Conservation (phyloP, 2,888 invertebrate species). For the Drosophila pegasa region DNA sequence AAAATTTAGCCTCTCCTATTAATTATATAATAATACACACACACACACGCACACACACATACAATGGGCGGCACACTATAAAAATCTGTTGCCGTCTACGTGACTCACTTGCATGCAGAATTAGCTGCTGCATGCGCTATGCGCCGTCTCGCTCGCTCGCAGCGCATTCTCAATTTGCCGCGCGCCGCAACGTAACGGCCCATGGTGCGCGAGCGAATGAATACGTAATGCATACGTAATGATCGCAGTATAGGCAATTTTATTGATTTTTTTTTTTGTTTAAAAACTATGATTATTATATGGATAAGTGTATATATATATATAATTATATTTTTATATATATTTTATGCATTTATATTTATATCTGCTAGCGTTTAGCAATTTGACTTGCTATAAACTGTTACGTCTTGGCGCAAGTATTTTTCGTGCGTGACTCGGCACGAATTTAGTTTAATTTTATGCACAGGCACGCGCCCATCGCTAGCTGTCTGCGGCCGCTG, state of each 20-base stretch:
- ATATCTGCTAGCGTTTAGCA: not conserved
- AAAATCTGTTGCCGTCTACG: conserved; percentile 10
- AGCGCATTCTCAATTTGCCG: not conserved
- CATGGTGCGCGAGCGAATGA: not conserved
- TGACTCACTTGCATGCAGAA: conserved; percentile 23
- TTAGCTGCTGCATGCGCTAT: not conserved
- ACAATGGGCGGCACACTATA: conserved; percentile 4
- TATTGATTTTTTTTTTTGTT: not conserved
- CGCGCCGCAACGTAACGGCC: not conserved
- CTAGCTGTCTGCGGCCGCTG: conserved; percentile 24
- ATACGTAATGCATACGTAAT: not conserved
- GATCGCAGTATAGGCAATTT: conserved; percentile 2
- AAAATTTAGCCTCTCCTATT: conserved; percentile 8
- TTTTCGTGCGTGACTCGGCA: conserved; percentile 16
- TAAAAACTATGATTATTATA: no score
- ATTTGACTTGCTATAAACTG: not conserved
- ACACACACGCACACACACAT: not conserved
- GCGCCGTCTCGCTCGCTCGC: not conserved
- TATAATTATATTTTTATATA: not conserved
- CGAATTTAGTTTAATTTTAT: conserved; percentile 21
- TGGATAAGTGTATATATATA: no score
- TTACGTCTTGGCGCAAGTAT: not conserved
- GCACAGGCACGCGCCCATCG: conserved; percentile 36
- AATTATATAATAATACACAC: conserved; percentile 9
- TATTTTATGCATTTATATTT: not conserved